Evolutionary conservation across 2,113 vertebrate genomes (phyloP).

Genomic region (Phrynosoma blainvillii): DNA sequence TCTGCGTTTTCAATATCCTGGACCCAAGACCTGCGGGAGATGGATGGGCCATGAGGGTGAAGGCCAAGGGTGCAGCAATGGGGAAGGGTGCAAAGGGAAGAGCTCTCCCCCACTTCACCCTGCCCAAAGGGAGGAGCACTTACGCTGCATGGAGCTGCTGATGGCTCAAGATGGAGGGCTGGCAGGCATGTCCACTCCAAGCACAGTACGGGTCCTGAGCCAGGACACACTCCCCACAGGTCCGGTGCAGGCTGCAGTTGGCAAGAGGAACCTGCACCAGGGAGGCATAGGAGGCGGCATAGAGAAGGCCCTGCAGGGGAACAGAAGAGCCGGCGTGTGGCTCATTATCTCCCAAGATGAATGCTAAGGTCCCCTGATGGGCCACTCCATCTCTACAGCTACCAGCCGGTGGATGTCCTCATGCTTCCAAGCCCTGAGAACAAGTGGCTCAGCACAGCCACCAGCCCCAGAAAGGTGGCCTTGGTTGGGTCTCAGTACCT

Average conservation of each 20-base stretch:
- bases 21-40: slow-evolving; percentile 75
- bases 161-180: slow-evolving; percentile 44
- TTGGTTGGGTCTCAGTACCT: too few relatives aligned
- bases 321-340: accelerated
- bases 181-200: slow-evolving; percentile 84
- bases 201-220: slow-evolving; percentile 95
- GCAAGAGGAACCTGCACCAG: slow-evolving; percentile 90
- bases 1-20: slow-evolving; percentile 88
- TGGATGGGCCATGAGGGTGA: too few relatives aligned
- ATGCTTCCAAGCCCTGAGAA: too few relatives aligned
- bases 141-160: slow-evolving; percentile 48
- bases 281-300: slow-evolving; percentile 82
- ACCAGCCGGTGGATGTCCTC: not conserved
- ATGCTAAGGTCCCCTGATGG: too few relatives aligned
- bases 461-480: too few relatives aligned
- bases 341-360: not conserved
- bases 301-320: slow-evolving; percentile 81
- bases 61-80: too few relatives aligned
- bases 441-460: too few relatives aligned
- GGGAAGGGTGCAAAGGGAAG: accelerated
- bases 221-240: slow-evolving; percentile 93
- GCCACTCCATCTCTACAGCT: too few relatives aligned
- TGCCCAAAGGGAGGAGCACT: slow-evolving; percentile 34
- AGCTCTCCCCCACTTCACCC: too few relatives aligned
- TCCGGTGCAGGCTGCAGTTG: slow-evolving; percentile 92